A percentile compares a stretch with the other conserved stretches of the same genome.
These are phyloP conservation scores for Motacilla tschutschensis DNA, from an alignment of 2,113 vertebrate genomes.

Conservation along the genomic window DNA sequence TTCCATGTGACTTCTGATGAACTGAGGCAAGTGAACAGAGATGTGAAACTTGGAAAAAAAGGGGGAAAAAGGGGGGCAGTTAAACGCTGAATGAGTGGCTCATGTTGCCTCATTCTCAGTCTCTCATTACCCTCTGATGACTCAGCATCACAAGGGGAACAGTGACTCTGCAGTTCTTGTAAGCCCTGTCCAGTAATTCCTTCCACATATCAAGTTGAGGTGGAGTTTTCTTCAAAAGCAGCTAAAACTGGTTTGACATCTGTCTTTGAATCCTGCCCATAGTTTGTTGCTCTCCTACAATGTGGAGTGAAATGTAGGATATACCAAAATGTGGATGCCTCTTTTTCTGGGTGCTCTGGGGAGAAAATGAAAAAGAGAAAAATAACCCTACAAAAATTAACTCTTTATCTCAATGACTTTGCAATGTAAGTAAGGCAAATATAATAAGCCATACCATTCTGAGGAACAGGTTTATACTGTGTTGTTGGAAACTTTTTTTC, in stretches of 20 bases:
- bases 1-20: slow-evolving; percentile 15
- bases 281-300: neutral
- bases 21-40: neutral
- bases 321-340: neutral
- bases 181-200: neutral
- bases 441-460: neutral
- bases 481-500: neutral
- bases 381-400: neutral
- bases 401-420: neutral
- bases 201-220: neutral
- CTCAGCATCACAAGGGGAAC: slow-evolving; percentile 44
- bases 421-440: neutral
- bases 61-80: neutral
- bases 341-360: neutral
- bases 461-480: neutral
- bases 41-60: slow-evolving; percentile 55
- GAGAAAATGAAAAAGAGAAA: neutral
- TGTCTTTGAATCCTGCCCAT: neutral
- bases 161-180: slow-evolving; percentile 53
- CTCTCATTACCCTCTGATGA: neutral
- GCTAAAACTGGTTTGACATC: neutral
- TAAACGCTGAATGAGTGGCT: neutral
- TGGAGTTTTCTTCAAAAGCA: neutral
- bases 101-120: neutral
- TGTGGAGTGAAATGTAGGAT: neutral